These are phyloP conservation scores for Oreochromis mossambicus DNA, from an alignment of 2,797 vertebrate genomes.

Conservation along the genomic window DNA sequence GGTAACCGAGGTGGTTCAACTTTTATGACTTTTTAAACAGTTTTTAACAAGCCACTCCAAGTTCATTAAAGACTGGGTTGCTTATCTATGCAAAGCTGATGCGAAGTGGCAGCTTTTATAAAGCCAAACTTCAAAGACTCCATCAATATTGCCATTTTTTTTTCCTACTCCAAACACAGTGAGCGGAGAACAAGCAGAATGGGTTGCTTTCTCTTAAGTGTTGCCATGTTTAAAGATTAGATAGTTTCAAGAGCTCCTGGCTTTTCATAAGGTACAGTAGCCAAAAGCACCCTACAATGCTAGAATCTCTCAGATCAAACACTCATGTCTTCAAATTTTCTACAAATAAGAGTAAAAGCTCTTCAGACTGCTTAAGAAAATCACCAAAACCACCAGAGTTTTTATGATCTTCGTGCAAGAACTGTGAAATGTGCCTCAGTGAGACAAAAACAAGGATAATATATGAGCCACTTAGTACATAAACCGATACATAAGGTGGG, in stretches of 20 bases:
- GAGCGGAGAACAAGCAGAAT: neutral
- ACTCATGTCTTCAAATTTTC: neutral
- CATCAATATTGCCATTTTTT: neutral
- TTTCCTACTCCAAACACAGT: neutral
- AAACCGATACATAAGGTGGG: constrained; percentile 16
- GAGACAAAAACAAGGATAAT: constrained; percentile 20
- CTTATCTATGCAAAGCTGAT: constrained; percentile 26
- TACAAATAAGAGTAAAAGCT: neutral
- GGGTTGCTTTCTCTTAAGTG: constrained; percentile 17
- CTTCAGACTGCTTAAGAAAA: neutral
- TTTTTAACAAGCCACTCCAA: neutral
- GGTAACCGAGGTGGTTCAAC: neutral
- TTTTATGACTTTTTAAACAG: neutral
- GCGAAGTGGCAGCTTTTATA: constrained; percentile 4
- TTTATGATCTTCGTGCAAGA: neutral
- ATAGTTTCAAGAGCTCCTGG: constrained; percentile 29
- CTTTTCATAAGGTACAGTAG: constrained; percentile 36
- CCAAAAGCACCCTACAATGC: neutral
- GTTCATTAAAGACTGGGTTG: constrained; percentile 18
- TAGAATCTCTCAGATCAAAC: constrained; percentile 4
- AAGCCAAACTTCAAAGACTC: constrained; percentile 38
- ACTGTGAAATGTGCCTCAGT: neutral
- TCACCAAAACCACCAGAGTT: neutral
- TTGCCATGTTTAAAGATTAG: constrained; percentile 42
- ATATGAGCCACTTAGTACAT: constrained; percentile 7